Conservation (phyloP, 2,888 invertebrate genomes). For the Alentia gelatinosa region DNA sequence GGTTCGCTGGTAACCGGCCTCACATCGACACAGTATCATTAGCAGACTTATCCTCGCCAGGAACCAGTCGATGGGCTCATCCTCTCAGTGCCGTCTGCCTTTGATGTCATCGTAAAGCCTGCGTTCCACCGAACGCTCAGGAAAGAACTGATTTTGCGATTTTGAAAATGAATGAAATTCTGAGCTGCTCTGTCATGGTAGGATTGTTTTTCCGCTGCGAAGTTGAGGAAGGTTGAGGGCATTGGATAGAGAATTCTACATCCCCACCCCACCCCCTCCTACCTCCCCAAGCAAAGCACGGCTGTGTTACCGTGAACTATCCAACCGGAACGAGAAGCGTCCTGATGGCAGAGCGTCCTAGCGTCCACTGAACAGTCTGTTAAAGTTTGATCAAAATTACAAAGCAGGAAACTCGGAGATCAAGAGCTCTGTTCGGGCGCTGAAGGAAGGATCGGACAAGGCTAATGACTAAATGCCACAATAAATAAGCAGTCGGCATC, state of each 20-base stretch:
- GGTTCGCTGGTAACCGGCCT: not conserved
- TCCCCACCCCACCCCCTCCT: too few species aligned
- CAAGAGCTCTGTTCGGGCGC: not conserved
- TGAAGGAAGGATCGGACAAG: not conserved
- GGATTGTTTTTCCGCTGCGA: too few species aligned
- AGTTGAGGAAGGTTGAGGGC: too few species aligned
- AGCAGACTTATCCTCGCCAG: not conserved
- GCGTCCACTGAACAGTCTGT: not conserved
- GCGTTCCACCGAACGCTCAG: not conserved
- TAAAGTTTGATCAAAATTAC: not conserved
- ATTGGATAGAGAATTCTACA: too few species aligned
- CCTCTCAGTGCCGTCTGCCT: not conserved
- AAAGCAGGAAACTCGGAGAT: not conserved
- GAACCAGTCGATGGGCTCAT: not conserved
- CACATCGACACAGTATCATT: not conserved
- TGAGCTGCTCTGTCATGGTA: not conserved
- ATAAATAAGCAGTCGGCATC: not conserved
- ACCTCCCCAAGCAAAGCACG: too few species aligned
- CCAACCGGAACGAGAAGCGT: too few species aligned
- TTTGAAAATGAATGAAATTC: not conserved
- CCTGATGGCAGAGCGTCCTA: too few species aligned
- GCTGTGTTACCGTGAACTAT: too few species aligned
- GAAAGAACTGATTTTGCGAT: not conserved
- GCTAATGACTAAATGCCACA: not conserved
- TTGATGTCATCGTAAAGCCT: constrained; percentile 1